Evolutionary conservation across 2,888 invertebrate species (phyloP), one percentile per base, ranked within the genome.

Genomic region (Parelbella ahira): DNA sequence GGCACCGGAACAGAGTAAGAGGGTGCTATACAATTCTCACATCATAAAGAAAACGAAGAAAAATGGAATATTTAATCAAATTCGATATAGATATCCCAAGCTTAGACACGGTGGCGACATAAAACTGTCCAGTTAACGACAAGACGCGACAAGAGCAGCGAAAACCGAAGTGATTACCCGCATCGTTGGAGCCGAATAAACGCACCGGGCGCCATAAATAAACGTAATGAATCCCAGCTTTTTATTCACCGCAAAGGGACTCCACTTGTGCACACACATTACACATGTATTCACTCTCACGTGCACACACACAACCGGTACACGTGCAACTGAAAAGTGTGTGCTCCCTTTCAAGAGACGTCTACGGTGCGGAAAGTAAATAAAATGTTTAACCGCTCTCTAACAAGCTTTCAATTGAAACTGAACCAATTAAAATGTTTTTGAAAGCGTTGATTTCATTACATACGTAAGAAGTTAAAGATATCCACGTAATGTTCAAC

Each of bases 211-310:
- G 28, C 15, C n/a, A n/a, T 29, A 21, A 37, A 29, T 30, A 30
- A 30, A 30, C 38, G 52, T 51, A 41, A 36, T 33, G 45, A 48
- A 47, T n/a, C 30, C 8, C 10, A 48, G 37, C 27, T 23, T 23
- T 32, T 44, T 24, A 43, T 25, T 43, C n/a, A 12, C 8, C 24
- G 24, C 36, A 29, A 23, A 24, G 30, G 25, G 34, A 28, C 34
- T 42, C n/a, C 15, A 18, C 11, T 32, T 18, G 7, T 10, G 4
- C 13, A 1, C 7, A 10, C 3, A 10, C 10, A 18, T 7, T 12
- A 11, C 15, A 34, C 2, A 24, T 6, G 33, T 13, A 8, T 33
- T 23, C 34, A 9, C 8, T 5, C 5, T 9, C 21, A 12, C 21
- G 32, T n/a, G n/a, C n/a, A n/a, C n/a, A n/a, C n/a, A n/a, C n/a